phyloP scores from a whole-genome alignment of 1,140 invertebrate genomes.

The Drosophila arizonae region DNA sequence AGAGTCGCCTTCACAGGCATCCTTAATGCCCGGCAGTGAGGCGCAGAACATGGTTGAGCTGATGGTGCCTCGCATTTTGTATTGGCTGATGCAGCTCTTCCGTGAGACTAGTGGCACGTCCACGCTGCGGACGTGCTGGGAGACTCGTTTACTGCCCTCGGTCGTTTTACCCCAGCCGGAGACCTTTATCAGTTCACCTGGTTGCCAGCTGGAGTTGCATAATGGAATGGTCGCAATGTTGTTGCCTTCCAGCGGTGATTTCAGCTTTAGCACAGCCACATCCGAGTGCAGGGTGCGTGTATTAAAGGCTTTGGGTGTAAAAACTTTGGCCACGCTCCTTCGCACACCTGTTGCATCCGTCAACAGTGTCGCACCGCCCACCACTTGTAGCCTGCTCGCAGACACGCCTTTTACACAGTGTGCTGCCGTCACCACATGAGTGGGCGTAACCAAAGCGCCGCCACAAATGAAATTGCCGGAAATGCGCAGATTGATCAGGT shows the following conservation, averaged over 20 bases:
- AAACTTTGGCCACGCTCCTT: constrained; percentile 54
- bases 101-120: constrained; percentile 61
- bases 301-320: constrained; percentile 62
- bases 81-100: constrained; percentile 56
- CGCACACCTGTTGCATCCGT: constrained; percentile 48
- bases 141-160: constrained; percentile 45
- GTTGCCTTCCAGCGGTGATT: constrained; percentile 45
- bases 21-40: constrained; percentile 57
- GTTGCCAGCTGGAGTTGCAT: constrained; percentile 54
- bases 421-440: constrained; percentile 68
- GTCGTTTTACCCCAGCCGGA: constrained; percentile 65
- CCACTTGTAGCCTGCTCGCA: constrained; percentile 49
- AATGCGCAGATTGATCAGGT: constrained; percentile 63
- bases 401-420: constrained; percentile 69
- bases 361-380: constrained; percentile 55
- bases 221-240: constrained; percentile 64
- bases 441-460: constrained; percentile 54
- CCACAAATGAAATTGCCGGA: constrained; percentile 62
- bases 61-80: constrained; percentile 54
- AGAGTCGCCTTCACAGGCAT: constrained; percentile 84
- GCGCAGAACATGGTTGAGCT: constrained; percentile 74
- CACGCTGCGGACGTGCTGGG: constrained; percentile 63
- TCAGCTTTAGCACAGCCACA: constrained; percentile 68
- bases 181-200: constrained; percentile 65
- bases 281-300: constrained; percentile 60